Evolutionary conservation across 2,113 vertebrate genomes (phyloP), one percentile per base, ranked within the genome.

Genomic region (Rousettus leschenaultii): DNA sequence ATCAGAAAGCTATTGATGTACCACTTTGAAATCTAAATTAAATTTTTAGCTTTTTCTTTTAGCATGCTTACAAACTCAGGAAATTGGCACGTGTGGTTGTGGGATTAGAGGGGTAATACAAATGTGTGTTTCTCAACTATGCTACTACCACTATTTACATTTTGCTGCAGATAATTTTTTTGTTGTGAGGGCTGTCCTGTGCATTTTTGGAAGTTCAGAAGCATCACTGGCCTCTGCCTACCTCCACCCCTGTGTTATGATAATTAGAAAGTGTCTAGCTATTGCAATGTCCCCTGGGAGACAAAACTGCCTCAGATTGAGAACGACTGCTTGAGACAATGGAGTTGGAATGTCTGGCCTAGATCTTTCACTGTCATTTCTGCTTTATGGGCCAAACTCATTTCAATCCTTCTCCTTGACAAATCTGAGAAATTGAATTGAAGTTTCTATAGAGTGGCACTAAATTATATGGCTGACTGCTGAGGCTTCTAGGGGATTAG

Each of bases 401-500:
- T 70, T 91, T n/a, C 95, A 75, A 95, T 48, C 53, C 45, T 92
- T 94, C 35, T 95, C 86, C 48, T 94, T 38, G 61, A 91, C 45
- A 96, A 40, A 43, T 91, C 51, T 94, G 61, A 78, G 24, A 79
- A 94, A 87, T 82, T 87, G 61, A 43, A 87, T 45, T 16, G 10
- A 87, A 95, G 61, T 35, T 45, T 84, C 30, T 74, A 6, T 40
- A 70, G 75, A 71, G 77, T 78, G 93, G 95, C 96, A 55, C 93
- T 57, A 57, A 87, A 78, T 0, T 1, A 24, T 0, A 0, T 51
- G 88, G 74, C 43, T 48, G 82, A 84, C 70, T 96, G 87, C 95
- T 95, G 91, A 95, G 89, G 89, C 84, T 98, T 98, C 97, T 85
- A 35, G 0, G 53, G 95, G 96, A 98, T 98, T 97, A 97, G 87